Conservation (phyloP, 2,888 invertebrate genomes). For the Ophion obscuratus region DNA sequence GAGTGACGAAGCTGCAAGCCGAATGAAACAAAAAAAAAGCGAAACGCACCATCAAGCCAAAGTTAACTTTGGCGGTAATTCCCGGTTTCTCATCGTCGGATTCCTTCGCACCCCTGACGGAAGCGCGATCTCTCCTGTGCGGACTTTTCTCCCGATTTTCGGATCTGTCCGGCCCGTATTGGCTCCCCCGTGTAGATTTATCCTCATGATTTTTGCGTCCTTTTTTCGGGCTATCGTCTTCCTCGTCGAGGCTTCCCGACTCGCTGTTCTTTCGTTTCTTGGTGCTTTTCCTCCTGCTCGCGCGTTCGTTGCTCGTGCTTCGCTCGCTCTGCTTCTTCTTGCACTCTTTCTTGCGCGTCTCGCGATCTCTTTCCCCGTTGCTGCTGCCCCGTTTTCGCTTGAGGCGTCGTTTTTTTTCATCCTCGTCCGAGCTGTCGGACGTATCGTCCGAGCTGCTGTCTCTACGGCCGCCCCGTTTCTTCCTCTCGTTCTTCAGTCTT, state of each 20-base stretch:
- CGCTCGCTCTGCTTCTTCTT: constrained; percentile 61
- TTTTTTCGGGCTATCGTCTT: constrained; percentile 69
- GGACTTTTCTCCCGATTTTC: constrained; percentile 57
- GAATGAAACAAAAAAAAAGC: background rate
- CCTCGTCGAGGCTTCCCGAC: constrained; percentile 68
- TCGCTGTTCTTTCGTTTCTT: constrained; percentile 60
- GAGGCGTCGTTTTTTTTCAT: constrained; percentile 41
- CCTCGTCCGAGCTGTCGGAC: constrained; percentile 47
- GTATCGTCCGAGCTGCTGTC: constrained; percentile 57
- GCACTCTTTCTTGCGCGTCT: constrained; percentile 67
- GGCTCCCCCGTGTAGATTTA: constrained; percentile 40
- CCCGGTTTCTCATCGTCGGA: constrained; percentile 53
- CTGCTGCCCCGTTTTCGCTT: constrained; percentile 36
- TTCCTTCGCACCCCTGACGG: constrained; percentile 32
- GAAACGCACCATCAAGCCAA: constrained; percentile 74
- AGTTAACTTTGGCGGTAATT: constrained; percentile 61
- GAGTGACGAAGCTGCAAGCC: background rate
- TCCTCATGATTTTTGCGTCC: constrained; percentile 78
- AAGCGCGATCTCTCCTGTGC: constrained; percentile 49
- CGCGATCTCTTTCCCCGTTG: constrained; percentile 44
- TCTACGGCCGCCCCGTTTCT: constrained; percentile 65
- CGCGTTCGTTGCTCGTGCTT: constrained; percentile 45
- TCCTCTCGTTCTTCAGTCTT: constrained; percentile 76
- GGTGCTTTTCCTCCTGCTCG: constrained; percentile 46
- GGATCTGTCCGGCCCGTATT: constrained; percentile 30